Percentiles rank a stretch among this genome's conserved stretches.
Conservation (phyloP, 2,113 vertebrate species). For the Numenius arquata region DNA sequence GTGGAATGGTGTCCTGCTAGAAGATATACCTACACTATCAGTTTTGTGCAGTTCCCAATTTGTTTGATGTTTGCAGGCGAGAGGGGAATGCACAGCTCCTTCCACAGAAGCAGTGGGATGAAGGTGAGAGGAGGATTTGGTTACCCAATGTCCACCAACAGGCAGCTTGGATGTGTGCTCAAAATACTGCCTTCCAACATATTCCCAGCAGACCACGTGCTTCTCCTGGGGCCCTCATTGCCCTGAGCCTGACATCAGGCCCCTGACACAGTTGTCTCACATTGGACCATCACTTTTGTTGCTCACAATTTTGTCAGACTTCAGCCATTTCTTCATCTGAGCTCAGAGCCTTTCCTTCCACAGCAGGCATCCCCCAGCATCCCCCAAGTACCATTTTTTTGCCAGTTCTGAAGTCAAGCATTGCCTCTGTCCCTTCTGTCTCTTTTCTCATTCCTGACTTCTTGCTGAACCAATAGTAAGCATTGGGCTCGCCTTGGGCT, state of each 20-base stretch:
- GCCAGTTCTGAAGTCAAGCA: background rate
- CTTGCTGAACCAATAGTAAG: background rate
- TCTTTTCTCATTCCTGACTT: background rate
- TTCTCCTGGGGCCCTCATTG: background rate
- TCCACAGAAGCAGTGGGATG: background rate
- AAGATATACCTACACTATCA: background rate
- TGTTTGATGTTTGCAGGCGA: accelerated
- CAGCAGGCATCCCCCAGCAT: background rate
- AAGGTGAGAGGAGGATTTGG: background rate
- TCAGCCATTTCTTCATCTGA: background rate
- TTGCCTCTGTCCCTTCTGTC: background rate
- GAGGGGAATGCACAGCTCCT: background rate
- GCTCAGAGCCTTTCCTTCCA: background rate
- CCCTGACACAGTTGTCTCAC: background rate
- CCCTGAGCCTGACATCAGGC: background rate
- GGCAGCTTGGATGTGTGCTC: background rate
- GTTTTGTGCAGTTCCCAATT: background rate
- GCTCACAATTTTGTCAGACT: background rate
- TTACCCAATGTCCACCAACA: background rate
- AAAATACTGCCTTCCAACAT: background rate
- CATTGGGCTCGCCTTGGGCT: background rate
- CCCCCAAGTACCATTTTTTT: background rate
- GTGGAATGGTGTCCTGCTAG: background rate
- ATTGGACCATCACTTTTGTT: background rate
- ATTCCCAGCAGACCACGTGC: accelerated